Base-by-base conservation (phyloP, 2,797 vertebrate genomes). In the Agapornis canus region DNA sequence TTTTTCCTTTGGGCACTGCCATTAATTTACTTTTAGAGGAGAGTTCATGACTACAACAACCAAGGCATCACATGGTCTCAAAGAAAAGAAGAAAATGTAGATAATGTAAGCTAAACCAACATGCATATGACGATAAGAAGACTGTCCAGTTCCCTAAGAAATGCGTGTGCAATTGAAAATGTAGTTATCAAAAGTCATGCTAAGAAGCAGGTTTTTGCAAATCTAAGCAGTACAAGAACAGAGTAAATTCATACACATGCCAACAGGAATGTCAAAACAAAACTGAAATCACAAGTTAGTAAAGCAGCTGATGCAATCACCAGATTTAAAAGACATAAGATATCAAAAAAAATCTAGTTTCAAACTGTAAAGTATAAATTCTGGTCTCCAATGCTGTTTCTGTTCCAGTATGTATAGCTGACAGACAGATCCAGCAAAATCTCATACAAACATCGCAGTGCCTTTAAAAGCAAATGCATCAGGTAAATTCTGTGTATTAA, bases 251-350 rank as follows among this genome's bases (percentile, higher is more conserved):
- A 78, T 31, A 93, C 23, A 65, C 42, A 37, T 83, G 76, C 43
- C 69, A 75, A 42, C 13, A 95, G 65, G 20, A 94, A 91, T 68
- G 79, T 89, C 89, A 95, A 94, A 94, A 89, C 78, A 96, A 82
- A 92, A 65, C 45, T 69, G 39, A 91, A 94, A 91, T 77, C 78
- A 92, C 65, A 86, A 77, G 84, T 80, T 82, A 72, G 75, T 70
- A 96, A 94, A 92, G 71, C 79, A 95, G 86, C 57, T 90, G 84
- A 64, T 95, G 64, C 64, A 91, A 86, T 77, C 81, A 68, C n/a
- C 71, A 95, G 47, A 68, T 81, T 87, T 91, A 91, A 93, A 72
- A 89, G 76, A 63, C 61, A 65, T 4, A 60, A 20, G 69, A 29
- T 63, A 89, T 26, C 57, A 84, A 39, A 60, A 91, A 60, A 87